phyloP scores from a whole-genome alignment of 1,140 invertebrate genomes.

The Leptopilina boulardi region DNA sequence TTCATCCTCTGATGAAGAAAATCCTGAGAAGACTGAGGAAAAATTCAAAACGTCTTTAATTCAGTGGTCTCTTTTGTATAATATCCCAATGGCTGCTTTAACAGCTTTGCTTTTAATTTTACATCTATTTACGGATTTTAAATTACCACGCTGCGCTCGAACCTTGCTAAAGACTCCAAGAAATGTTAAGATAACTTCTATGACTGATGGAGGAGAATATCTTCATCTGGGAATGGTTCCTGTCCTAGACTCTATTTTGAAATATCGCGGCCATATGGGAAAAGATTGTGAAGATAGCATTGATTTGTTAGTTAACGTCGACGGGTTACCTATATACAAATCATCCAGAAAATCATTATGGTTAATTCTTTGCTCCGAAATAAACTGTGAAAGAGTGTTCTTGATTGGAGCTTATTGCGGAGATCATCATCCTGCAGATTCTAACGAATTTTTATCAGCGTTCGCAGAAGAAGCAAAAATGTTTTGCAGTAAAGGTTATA shows the following conservation, averaged over 20 bases:
- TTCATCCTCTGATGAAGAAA: too few relatives aligned
- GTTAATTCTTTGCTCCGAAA: conserved; percentile 45
- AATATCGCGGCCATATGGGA: background rate
- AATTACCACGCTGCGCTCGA: background rate
- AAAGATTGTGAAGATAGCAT: background rate
- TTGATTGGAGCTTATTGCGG: conserved; percentile 46
- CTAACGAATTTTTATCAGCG: conserved; percentile 39
- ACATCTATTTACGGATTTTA: background rate
- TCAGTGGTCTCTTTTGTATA: background rate
- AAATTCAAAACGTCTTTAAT: background rate
- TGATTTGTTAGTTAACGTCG: conserved; percentile 27
- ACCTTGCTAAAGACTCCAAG: conserved; percentile 34
- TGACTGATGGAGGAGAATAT: conserved; percentile 24
- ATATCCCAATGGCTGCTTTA: background rate
- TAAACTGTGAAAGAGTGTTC: conserved; percentile 31
- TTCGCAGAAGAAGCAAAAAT: conserved; percentile 43
- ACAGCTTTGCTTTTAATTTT: background rate
- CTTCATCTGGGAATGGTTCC: conserved; percentile 33
- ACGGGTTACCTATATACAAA: conserved; percentile 35
- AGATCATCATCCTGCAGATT: conserved; percentile 37
- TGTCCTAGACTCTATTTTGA: background rate
- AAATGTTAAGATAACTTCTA: background rate
- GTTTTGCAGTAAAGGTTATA: conserved; percentile 40
- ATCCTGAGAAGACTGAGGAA: too few relatives aligned
- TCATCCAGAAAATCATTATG: conserved; percentile 40